These are phyloP conservation scores for Coecobrya sp. DNA, from an alignment of 2,888 invertebrate genomes.

Conservation along the genomic window DNA sequence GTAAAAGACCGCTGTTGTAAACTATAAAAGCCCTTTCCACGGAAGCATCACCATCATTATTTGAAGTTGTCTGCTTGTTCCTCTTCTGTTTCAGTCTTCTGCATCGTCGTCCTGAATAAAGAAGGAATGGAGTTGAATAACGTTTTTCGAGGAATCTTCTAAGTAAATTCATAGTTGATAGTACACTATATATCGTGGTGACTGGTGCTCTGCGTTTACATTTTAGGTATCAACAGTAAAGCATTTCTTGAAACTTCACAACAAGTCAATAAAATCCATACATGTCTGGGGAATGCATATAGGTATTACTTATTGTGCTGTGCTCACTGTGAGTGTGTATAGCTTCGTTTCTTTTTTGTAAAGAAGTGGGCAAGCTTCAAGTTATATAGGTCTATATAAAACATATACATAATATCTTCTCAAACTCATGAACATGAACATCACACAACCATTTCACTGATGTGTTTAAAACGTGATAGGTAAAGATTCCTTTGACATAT, in stretches of 20 bases:
- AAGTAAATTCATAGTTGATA: not conserved
- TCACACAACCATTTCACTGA: not conserved
- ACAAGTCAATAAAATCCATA: slow-evolving; percentile 77
- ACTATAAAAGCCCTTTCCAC: slow-evolving; percentile 68
- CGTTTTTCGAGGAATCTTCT: slow-evolving; percentile 5
- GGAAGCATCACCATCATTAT: slow-evolving; percentile 54
- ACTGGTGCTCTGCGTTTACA: slow-evolving; percentile 2
- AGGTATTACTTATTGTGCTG: slow-evolving; percentile 32
- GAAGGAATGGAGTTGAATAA: slow-evolving; percentile 3
- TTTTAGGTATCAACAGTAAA: slow-evolving; percentile 2
- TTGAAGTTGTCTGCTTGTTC: slow-evolving; percentile 30
- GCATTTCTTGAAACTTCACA: slow-evolving; percentile 62
- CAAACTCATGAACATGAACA: not conserved
- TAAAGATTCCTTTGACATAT: slow-evolving; percentile 41
- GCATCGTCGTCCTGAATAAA: not conserved
- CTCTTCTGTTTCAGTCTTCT: slow-evolving; percentile 31
- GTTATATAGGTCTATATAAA: not conserved
- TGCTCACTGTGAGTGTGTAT: too few relatives aligned
- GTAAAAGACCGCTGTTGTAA: slow-evolving; percentile 62
- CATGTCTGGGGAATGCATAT: slow-evolving; percentile 52
- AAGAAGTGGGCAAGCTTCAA: not conserved
- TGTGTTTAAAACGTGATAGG: slow-evolving; percentile 33
- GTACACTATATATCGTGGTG: not conserved
- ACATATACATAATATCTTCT: too few relatives aligned
- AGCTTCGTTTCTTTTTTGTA: not conserved